phyloP scores from a whole-genome alignment of 2,797 vertebrate species.

The Onychomys arenicola region DNA sequence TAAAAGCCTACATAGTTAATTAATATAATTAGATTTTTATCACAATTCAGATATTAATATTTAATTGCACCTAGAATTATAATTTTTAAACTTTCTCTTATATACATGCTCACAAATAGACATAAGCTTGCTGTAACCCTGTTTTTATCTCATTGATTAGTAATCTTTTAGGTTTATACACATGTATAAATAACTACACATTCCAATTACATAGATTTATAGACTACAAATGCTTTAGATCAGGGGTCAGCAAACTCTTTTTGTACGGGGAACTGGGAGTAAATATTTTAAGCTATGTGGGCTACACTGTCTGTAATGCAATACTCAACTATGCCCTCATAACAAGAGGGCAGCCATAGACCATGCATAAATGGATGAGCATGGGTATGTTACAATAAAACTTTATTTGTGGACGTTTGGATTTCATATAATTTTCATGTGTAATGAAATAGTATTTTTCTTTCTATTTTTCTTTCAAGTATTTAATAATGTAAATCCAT shows the following conservation, averaged over 20 bases:
- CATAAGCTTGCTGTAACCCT: not conserved
- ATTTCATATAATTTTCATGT: constrained; percentile 8
- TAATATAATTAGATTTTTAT: constrained; percentile 72
- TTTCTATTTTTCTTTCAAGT: not conserved
- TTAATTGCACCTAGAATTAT: constrained; percentile 66
- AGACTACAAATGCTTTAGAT: not conserved
- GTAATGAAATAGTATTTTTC: constrained; percentile 15
- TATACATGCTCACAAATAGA: not conserved
- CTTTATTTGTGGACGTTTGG: constrained; percentile 54
- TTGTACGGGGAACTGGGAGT: not conserved
- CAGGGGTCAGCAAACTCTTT: constrained; percentile 16
- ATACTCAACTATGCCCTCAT: constrained; percentile 7
- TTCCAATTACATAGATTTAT: constrained; percentile 12
- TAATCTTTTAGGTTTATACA: constrained; percentile 14
- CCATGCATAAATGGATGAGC: not conserved
- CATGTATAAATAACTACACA: constrained; percentile 6
- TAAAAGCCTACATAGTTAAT: constrained; percentile 61
- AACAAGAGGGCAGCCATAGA: not conserved
- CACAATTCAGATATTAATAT: constrained; percentile 62
- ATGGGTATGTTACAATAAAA: not conserved
- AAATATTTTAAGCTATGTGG: constrained; percentile 43
- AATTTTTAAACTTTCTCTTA: constrained; percentile 63
- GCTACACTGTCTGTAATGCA: not conserved
- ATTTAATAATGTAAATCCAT: constrained; percentile 47
- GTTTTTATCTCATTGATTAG: constrained; percentile 51